Base-by-base conservation (phyloP, 2,797 vertebrate genomes). In the Smutsia temminckii region DNA sequence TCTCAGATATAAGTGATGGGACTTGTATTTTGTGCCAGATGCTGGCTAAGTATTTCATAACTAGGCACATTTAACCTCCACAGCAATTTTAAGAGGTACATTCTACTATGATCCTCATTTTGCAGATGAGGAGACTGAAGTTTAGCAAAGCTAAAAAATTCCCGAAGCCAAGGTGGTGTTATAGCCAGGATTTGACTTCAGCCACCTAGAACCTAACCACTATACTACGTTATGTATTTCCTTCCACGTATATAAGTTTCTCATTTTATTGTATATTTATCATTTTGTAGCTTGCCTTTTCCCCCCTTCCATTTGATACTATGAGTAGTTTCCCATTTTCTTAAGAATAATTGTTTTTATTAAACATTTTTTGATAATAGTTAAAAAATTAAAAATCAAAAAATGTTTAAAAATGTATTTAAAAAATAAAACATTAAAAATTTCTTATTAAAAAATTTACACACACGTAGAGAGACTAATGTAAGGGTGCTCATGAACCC, bases 1-100 rank as follows among this genome's bases (percentile, higher is more conserved):
- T 51, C 27, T 57, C 64, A 64, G 32, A 59, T 79, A 61, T 49
- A 77, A 79, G 20, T 21, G 29, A 69, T 71, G 84, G 57, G 78
- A 57, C 34, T 89, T 51, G 21, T 10, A 6, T 5, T 66, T 34
- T 69, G 20, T 46, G 63, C 37, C 85, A 64, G 91, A 32, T 40
- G 71, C 46, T 77, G 64, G 86, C 51, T 93, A 71, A 85, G n/a
- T 83, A 51, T 74, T 95, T 85, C 25, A 59, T 27, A 91, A 91
- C 81, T 42, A 63, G 72, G 21, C 46, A 63, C 63, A 42, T 84
- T 90, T 74, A 57, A 51, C 91, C 55, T 55, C 79, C 16, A 37
- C 21, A 63, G n/a, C 23, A 71, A 66, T 78, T 63, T 93, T 79
- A 84, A 87, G 59, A 86, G 34, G 14, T 64, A 9, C 40, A 17